Percentiles rank a stretch among this genome's conserved stretches.
Evolutionary conservation across 2,888 invertebrate genomes (phyloP).

Genomic region (Leptogaster cylindrica): DNA sequence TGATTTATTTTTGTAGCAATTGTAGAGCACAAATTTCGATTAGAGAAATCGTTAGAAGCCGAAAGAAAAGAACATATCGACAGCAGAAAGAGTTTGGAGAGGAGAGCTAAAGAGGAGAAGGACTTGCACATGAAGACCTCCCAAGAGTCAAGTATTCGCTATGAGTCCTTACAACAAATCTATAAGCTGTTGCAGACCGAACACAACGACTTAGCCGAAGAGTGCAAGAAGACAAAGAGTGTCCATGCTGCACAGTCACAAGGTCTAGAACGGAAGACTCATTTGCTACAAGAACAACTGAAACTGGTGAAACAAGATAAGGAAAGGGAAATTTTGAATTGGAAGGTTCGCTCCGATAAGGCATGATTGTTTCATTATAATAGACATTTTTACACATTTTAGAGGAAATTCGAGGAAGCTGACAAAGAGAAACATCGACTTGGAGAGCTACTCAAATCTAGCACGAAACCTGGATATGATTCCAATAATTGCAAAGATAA

Average conservation of each 20-base stretch:
- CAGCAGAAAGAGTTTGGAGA: conserved; percentile 63
- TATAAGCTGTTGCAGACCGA: conserved; percentile 65
- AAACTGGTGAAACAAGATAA: conserved; percentile 59
- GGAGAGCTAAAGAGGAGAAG: conserved; percentile 64
- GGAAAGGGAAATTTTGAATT: conserved; percentile 58
- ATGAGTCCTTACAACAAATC: conserved; percentile 65
- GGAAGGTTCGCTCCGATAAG: conserved; percentile 57
- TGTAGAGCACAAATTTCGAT: conserved; percentile 66
- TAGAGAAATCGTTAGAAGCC: conserved; percentile 66
- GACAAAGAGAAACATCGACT: conserved; percentile 56
- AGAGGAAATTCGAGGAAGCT: conserved; percentile 13
- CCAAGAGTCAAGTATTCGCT: conserved; percentile 64
- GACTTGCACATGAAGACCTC: conserved; percentile 63
- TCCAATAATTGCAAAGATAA: conserved; percentile 7
- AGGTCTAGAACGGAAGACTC: conserved; percentile 62
- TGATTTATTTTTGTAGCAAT: conserved; percentile 62
- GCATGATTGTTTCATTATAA: background rate
- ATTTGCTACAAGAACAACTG: conserved; percentile 63
- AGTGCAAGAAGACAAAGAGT: conserved; percentile 63
- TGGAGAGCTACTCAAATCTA: conserved; percentile 54
- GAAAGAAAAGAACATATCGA: conserved; percentile 66
- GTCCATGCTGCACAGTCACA: conserved; percentile 63
- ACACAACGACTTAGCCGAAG: conserved; percentile 64
- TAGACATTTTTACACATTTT: background rate
- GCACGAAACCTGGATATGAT: conserved; percentile 45